phyloP scores from a whole-genome alignment of 2,113 vertebrate genomes.

The Sylvietta virens region DNA sequence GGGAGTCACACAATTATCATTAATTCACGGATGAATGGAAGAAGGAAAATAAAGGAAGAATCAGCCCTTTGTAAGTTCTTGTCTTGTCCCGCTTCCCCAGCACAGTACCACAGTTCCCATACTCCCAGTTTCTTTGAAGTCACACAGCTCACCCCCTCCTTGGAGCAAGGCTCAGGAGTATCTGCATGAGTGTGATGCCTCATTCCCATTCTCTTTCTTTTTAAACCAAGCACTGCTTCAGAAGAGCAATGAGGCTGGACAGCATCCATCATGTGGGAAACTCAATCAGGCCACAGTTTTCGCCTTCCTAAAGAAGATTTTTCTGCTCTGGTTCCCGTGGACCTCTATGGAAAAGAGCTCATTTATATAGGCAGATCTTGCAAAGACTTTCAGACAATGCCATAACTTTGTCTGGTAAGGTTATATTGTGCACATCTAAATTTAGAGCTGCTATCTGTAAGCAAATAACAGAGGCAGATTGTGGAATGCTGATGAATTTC shows the following conservation, averaged over 20 bases:
- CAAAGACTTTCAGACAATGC: conserved; percentile 30
- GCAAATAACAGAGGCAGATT: conserved; percentile 19
- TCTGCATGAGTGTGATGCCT: neutral
- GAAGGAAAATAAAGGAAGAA: neutral
- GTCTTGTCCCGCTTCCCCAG: neutral
- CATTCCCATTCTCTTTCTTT: neutral
- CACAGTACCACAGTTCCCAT: neutral
- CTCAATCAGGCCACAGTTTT: neutral
- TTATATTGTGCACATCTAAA: conserved; percentile 23
- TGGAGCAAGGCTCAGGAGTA: neutral
- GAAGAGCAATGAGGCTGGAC: neutral
- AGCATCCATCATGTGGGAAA: neutral
- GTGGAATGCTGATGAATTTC: conserved; percentile 62
- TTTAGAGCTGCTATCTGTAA: conserved; percentile 54
- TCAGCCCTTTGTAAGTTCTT: neutral
- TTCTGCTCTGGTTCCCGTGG: neutral
- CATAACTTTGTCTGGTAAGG: conserved; percentile 36
- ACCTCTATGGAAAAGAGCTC: neutral
- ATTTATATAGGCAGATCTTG: neutral
- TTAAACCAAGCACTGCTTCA: neutral
- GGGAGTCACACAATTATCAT: neutral
- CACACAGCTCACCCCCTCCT: neutral
- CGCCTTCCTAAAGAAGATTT: neutral
- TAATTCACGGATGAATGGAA: neutral
- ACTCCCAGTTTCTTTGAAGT: neutral